Percentiles rank a stretch among this genome's conserved stretches.
phyloP scores from a whole-genome alignment of 1,140 invertebrate genomes.

The Doryteuthis pealeii region DNA sequence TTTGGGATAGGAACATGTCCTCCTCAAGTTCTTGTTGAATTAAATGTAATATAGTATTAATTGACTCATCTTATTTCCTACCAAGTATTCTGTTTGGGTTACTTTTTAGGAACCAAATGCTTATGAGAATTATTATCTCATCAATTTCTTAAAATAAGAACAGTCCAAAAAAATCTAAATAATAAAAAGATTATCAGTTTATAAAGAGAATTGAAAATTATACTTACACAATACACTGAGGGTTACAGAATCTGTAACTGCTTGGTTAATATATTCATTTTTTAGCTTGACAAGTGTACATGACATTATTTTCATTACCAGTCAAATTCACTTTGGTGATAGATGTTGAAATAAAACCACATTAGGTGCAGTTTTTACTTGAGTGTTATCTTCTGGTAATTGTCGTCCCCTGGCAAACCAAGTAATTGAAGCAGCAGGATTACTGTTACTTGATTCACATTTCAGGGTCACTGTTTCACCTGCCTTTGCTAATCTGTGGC shows the following conservation, averaged over 20 bases:
- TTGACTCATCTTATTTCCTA: too few relatives aligned
- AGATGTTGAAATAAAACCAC: conserved; percentile 87
- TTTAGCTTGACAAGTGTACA: conserved; percentile 52
- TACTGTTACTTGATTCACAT: conserved; percentile 85
- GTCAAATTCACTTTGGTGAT: conserved; percentile 79
- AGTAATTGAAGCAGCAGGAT: conserved; percentile 88
- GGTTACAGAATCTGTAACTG: conserved; percentile 82
- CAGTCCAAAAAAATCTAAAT: too few relatives aligned
- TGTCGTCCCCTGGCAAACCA: conserved; percentile 68
- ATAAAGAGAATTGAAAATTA: neutral
- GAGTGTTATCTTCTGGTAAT: conserved; percentile 66
- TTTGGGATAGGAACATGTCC: too few relatives aligned
- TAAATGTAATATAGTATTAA: too few relatives aligned
- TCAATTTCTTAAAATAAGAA: too few relatives aligned
- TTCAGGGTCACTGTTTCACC: conserved; percentile 82
- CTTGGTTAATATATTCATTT: conserved; percentile 71
- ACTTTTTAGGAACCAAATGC: too few relatives aligned
- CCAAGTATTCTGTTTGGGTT: too few relatives aligned
- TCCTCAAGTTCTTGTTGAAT: too few relatives aligned
- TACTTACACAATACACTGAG: conserved; percentile 92
- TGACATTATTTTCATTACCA: conserved; percentile 49
- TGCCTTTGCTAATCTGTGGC: conserved; percentile 76
- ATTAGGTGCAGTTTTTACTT: conserved; percentile 39
- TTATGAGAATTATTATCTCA: too few relatives aligned
- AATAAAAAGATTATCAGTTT: too few relatives aligned